Conservation (phyloP, 2,888 invertebrate genomes). For the Magallana nippona region DNA sequence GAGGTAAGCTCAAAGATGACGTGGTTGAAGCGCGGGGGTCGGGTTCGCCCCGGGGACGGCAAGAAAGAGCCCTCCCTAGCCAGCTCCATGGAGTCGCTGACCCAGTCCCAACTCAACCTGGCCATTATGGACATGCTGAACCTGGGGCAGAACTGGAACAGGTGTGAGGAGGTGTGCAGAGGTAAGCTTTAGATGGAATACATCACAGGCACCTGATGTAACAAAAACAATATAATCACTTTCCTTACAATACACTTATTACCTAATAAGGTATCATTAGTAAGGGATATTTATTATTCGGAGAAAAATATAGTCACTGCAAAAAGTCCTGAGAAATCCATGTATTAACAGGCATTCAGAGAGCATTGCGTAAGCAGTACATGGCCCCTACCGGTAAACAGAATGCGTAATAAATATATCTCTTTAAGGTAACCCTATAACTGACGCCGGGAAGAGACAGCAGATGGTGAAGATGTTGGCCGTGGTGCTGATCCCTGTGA, state of each 20-base stretch:
- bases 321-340: no score
- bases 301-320: no score
- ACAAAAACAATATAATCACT: no score
- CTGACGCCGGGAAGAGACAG: conserved; percentile 63
- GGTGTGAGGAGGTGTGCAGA: conserved; percentile 63
- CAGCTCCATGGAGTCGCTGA: conserved; percentile 64
- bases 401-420: background rate
- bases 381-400: background rate
- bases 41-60: conserved; percentile 46
- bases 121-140: conserved; percentile 71
- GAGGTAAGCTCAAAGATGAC: conserved; percentile 46
- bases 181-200: conserved; percentile 53
- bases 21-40: conserved; percentile 51
- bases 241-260: no score
- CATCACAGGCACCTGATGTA: no score
- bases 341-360: no score
- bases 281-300: no score
- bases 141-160: conserved; percentile 61
- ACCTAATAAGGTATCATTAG: no score
- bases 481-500: conserved; percentile 66
- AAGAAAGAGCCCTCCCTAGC: conserved; percentile 47
- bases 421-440: conserved; percentile 65
- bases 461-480: conserved; percentile 67
- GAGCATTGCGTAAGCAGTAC: background rate
- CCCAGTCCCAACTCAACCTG: conserved; percentile 68